Evolutionary conservation across 2,113 vertebrate genomes (phyloP).

Genomic region (Colaptes auratus): DNA sequence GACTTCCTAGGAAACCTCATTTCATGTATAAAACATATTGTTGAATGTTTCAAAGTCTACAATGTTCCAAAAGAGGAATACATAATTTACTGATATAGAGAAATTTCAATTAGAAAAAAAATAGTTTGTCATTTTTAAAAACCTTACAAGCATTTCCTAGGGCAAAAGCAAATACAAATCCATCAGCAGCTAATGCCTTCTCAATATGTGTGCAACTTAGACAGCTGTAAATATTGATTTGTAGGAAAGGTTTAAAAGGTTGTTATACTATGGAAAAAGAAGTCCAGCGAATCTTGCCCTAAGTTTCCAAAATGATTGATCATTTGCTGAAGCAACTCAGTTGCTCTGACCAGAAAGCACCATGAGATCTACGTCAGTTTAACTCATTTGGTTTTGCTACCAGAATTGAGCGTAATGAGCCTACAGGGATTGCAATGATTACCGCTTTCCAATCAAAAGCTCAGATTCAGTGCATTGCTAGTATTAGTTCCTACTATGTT

Average conservation of each 20-base stretch:
- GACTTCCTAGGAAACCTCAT: neutral
- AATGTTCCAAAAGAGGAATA: slow-evolving; percentile 36
- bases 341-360: slow-evolving; percentile 9
- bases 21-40: slow-evolving; percentile 11
- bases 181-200: slow-evolving; percentile 63
- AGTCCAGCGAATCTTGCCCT: neutral
- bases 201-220: slow-evolving; percentile 51
- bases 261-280: slow-evolving; percentile 30
- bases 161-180: slow-evolving; percentile 70
- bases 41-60: neutral
- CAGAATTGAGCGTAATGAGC: neutral
- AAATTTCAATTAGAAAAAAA: slow-evolving; percentile 58
- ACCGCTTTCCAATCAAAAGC: neutral
- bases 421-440: neutral
- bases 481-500: neutral
- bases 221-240: slow-evolving; percentile 73
- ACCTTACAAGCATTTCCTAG: slow-evolving; percentile 58
- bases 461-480: neutral
- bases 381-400: neutral
- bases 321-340: slow-evolving; percentile 2
- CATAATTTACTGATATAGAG: slow-evolving; percentile 46
- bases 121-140: slow-evolving; percentile 60
- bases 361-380: neutral
- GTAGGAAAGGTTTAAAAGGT: slow-evolving; percentile 56
- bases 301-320: slow-evolving; percentile 21